Conservation (phyloP, 2,888 invertebrate genomes). For the Thymelicus lineola region DNA sequence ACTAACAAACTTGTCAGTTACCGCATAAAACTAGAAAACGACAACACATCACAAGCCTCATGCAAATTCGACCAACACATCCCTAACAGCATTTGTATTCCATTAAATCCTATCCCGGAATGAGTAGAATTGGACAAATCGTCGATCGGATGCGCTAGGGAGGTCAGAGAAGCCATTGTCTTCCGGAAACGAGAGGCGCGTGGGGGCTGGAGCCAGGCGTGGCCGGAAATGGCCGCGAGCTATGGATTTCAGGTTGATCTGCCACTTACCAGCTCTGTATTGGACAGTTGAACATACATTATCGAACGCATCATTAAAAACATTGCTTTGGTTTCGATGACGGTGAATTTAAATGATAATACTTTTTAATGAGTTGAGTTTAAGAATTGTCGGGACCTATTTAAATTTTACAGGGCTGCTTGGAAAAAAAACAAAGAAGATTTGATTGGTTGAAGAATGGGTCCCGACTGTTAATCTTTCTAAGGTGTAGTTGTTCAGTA, state of each 20-base stretch:
- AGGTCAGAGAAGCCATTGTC: slow-evolving; percentile 73
- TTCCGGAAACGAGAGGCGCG: slow-evolving; percentile 76
- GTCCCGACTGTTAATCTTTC: too few species aligned
- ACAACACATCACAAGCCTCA: not conserved
- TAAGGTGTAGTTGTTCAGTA: too few species aligned
- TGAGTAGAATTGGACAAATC: slow-evolving; percentile 64
- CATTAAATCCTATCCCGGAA: slow-evolving; percentile 31
- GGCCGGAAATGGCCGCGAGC: slow-evolving; percentile 66
- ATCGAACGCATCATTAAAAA: not conserved
- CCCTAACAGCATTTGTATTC: slow-evolving; percentile 45
- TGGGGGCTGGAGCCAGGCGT: slow-evolving; percentile 56
- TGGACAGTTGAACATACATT: not conserved
- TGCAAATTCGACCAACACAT: slow-evolving; percentile 7
- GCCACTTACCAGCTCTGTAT: not conserved
- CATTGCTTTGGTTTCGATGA: too few species aligned
- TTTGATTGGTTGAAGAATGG: too few species aligned
- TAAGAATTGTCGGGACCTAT: too few species aligned
- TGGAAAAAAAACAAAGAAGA: too few species aligned
- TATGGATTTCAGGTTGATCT: slow-evolving; percentile 17
- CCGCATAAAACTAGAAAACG: too few species aligned
- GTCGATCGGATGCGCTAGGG: slow-evolving; percentile 71
- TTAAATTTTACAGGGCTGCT: too few species aligned
- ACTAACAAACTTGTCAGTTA: too few species aligned
- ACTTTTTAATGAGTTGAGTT: too few species aligned
- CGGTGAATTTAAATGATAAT: too few species aligned